phyloP scores from a whole-genome alignment of 2,113 vertebrate genomes.

The Plotosus lineatus region DNA sequence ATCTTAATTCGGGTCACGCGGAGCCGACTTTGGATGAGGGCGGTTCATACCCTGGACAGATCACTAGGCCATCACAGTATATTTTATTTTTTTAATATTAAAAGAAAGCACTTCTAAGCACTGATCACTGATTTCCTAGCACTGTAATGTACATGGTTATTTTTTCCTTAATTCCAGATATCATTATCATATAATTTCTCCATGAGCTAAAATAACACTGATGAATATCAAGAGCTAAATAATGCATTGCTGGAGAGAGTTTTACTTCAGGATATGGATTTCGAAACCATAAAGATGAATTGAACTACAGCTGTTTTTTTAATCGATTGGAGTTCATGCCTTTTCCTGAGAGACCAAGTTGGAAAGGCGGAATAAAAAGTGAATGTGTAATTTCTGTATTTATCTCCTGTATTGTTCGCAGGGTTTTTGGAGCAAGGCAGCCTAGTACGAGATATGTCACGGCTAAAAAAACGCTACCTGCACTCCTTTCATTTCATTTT shows the following conservation, averaged over 20 bases:
- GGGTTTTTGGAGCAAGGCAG: slow-evolving; percentile 87
- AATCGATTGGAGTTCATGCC: background rate
- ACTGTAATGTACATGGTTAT: background rate
- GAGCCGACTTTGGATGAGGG: too few species aligned
- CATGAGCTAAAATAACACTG: background rate
- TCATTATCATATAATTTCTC: background rate
- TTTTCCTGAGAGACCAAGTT: background rate
- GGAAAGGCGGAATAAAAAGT: background rate
- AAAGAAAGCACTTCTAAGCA: background rate
- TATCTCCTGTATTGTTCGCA: slow-evolving; percentile 51
- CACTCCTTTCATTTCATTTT: slow-evolving; percentile 70
- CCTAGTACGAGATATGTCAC: slow-evolving; percentile 71
- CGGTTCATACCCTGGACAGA: too few species aligned
- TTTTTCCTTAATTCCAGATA: background rate
- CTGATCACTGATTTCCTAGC: background rate
- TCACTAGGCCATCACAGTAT: too few species aligned
- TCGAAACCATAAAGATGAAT: background rate
- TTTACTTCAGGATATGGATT: background rate
- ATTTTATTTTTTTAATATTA: background rate
- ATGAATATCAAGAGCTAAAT: too few species aligned
- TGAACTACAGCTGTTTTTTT: background rate
- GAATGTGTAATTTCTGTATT: background rate
- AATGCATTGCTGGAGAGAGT: background rate
- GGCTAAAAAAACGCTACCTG: slow-evolving; percentile 73
- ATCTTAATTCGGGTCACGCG: too few species aligned